Percentiles rank a stretch among this genome's conserved stretches.
Conservation (phyloP, 2,797 vertebrate species). For the Gallinago solitaria region DNA sequence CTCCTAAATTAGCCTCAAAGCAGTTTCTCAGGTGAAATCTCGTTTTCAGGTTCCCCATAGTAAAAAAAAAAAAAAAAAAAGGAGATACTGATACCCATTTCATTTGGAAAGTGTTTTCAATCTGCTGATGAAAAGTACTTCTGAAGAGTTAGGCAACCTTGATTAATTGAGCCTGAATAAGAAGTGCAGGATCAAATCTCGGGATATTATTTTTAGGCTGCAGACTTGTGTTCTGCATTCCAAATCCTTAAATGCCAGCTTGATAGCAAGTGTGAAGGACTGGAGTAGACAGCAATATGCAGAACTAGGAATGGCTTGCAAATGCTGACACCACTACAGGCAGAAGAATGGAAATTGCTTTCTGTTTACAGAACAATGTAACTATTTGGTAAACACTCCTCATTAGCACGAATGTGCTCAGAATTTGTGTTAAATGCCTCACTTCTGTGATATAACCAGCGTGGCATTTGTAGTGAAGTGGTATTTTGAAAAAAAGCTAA, state of each 20-base stretch:
- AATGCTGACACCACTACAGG: not conserved
- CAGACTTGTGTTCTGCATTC: constrained; percentile 21
- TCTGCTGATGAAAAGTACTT: constrained; percentile 39
- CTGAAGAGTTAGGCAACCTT: constrained; percentile 46
- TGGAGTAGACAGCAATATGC: not conserved
- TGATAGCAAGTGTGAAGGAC: not conserved
- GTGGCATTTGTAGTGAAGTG: not conserved
- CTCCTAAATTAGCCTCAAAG: constrained; percentile 15
- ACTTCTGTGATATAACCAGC: not conserved
- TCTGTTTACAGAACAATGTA: not conserved
- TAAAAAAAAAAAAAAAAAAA: not conserved
- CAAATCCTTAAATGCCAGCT: not conserved
- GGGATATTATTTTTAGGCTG: constrained; percentile 49
- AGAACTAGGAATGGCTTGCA: not conserved
- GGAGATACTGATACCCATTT: not conserved
- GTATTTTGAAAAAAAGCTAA: not conserved
- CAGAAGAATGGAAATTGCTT: constrained; percentile 8
- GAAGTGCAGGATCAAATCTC: constrained; percentile 25
- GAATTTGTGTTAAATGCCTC: constrained; percentile 6
- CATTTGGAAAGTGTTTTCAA: not conserved
- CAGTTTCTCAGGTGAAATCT: constrained; percentile 11
- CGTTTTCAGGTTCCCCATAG: not conserved
- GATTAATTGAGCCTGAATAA: constrained; percentile 57
- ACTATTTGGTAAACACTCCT: not conserved
- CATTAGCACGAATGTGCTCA: not conserved